A percentile compares a stretch with the other conserved stretches of the same genome.
phyloP scores from a whole-genome alignment of 2,888 invertebrate species.

The Ctenicera cuprea region DNA sequence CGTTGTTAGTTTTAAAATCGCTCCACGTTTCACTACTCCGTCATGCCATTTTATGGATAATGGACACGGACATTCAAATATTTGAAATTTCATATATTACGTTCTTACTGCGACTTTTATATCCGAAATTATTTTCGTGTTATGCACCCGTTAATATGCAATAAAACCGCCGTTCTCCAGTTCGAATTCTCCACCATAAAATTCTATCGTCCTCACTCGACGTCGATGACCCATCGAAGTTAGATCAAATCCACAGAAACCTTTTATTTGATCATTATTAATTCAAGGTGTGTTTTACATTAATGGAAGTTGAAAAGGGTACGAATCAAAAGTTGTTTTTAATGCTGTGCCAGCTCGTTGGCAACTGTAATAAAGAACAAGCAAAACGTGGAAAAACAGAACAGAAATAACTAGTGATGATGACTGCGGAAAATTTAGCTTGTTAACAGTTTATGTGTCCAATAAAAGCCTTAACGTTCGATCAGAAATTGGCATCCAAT shows the following conservation, averaged over 20 bases:
- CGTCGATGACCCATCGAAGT: slow-evolving; percentile 13
- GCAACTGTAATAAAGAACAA: not conserved
- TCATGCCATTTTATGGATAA: slow-evolving; percentile 56
- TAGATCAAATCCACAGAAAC: slow-evolving; percentile 23
- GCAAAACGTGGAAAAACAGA: not conserved
- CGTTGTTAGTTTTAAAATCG: slow-evolving; percentile 53
- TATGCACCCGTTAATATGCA: slow-evolving; percentile 18
- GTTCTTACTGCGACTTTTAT: not conserved
- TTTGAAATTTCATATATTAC: slow-evolving; percentile 43
- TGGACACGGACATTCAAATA: slow-evolving; percentile 51
- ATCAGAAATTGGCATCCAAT: not conserved
- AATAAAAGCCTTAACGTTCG: not conserved
- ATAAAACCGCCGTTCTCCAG: slow-evolving; percentile 3
- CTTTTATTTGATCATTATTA: slow-evolving; percentile 36
- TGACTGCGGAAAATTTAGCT: too few species aligned
- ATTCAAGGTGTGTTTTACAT: slow-evolving; percentile 32
- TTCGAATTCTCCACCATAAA: slow-evolving; percentile 10
- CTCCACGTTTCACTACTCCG: slow-evolving; percentile 52
- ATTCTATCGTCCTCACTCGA: slow-evolving; percentile 9
- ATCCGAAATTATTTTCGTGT: slow-evolving; percentile 14
- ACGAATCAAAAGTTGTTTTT: slow-evolving; percentile 1
- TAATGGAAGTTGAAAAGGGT: slow-evolving; percentile 36
- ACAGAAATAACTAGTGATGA: not conserved
- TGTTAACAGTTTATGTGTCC: not conserved
- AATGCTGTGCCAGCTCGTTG: not conserved